Evolutionary conservation across 1,140 invertebrate species (phyloP), one percentile per base, ranked within the genome.

Genomic region (Plectus sambesii): DNA sequence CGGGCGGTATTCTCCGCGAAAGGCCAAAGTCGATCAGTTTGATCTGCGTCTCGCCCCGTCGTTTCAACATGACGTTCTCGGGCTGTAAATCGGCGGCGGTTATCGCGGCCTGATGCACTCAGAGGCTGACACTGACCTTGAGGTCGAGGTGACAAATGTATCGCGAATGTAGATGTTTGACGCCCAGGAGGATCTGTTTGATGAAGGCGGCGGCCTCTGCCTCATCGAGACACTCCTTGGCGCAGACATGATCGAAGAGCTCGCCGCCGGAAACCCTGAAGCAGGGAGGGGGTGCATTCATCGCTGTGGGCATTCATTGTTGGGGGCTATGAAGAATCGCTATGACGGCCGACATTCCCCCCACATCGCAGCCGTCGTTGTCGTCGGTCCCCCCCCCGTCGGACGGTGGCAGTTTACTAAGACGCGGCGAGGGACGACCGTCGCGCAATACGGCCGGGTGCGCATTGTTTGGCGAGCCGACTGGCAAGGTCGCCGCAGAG

Each of bases 11-110:
- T 35, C 69, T 69, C 68, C 78, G 71, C 4, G 80, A 80, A 30
- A 82, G 69, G 42, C 81, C 81, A 72, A 82, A 79, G 69, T 82
- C 81, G 68, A 79, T 79, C 12, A 79, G 61, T 61, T 79, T 79
- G 29, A 80, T 72, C 12, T 69, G 61, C 60, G 69, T 64, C 20
- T 72, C 69, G 35, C 70, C 65, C 17, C 63, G 57, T 54, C 70
- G 68, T 33, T 71, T 58, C 19, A 78, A 49, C 66, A 78, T 73
- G 35, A 78, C 71, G 59, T 78, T 78, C 60, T 78, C 77, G 41
- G 76, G 76, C 75, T 76, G 59, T 30, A 61, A 60, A 42, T 19
- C 17, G 46, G 9, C 22, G 29, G 24, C n/a, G 5, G n/a, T 51
- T 49, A 5, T 49, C 6, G 47, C 19, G 9, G 6, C 12, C 20